Evolutionary conservation across 2,113 vertebrate species (phyloP).

Genomic region (Cervus canadensis): DNA sequence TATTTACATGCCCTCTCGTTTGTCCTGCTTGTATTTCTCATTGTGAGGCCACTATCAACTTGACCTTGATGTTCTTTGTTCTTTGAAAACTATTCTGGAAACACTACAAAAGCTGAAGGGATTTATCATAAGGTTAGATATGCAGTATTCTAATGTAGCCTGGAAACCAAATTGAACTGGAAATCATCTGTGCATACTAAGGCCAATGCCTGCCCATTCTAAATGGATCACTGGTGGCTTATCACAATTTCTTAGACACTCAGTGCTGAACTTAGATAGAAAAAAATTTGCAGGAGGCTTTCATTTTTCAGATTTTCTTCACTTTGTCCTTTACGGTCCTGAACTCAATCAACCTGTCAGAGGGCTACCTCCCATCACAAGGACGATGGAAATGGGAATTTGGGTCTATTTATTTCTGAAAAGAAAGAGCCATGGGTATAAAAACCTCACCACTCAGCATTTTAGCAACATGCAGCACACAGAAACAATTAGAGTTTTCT

Average conservation of each 20-base stretch:
- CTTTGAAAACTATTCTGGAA: constrained; percentile 37
- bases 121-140: not conserved
- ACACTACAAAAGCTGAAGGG: not conserved
- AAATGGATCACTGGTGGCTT: constrained; percentile 23
- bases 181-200: not conserved
- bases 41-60: not conserved
- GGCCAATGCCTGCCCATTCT: not conserved
- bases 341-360: constrained; percentile 43
- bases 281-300: constrained; percentile 1
- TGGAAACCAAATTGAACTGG: constrained; percentile 19
- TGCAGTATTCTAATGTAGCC: not conserved
- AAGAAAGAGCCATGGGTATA: not conserved
- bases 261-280: not conserved
- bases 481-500: constrained; percentile 18
- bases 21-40: not conserved
- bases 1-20: not conserved
- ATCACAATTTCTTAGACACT: not conserved
- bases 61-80: not conserved
- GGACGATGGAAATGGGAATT: constrained; percentile 22
- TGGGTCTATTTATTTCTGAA: constrained; percentile 34
- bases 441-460: not conserved
- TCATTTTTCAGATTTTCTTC: not conserved
- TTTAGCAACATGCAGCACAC: not conserved
- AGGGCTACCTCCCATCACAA: constrained; percentile 24
- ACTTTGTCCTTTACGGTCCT: constrained; percentile 12